These are phyloP conservation scores for Sericinus montela DNA, from an alignment of 2,888 invertebrate species.

Conservation along the genomic window DNA sequence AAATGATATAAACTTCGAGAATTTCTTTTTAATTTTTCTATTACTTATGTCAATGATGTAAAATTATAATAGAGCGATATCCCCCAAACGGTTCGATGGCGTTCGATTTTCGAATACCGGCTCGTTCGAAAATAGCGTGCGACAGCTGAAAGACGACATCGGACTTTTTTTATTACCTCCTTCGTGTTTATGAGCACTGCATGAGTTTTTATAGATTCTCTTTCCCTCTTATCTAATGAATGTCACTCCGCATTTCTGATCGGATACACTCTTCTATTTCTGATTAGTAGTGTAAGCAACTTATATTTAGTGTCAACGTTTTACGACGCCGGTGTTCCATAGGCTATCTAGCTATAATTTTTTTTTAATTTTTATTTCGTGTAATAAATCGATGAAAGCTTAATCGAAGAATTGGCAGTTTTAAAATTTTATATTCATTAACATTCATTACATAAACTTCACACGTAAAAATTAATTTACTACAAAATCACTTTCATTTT, in stretches of 20 bases:
- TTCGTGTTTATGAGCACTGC: slow-evolving; percentile 77
- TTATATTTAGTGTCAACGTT: slow-evolving; percentile 39
- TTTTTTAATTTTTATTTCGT: slow-evolving; percentile 23
- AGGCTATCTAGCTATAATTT: slow-evolving; percentile 28
- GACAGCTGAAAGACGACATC: slow-evolving; percentile 76
- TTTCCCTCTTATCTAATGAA: slow-evolving; percentile 60
- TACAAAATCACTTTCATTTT: too few relatives aligned
- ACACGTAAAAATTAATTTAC: too few relatives aligned
- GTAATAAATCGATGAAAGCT: background rate
- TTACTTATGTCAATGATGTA: too few relatives aligned
- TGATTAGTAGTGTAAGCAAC: slow-evolving; percentile 43
- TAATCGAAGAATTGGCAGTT: too few relatives aligned
- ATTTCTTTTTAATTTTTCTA: too few relatives aligned
- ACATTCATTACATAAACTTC: too few relatives aligned
- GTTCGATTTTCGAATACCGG: slow-evolving; percentile 71
- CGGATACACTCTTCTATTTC: slow-evolving; percentile 61
- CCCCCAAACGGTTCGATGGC: slow-evolving; percentile 61
- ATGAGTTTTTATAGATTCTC: slow-evolving; percentile 75
- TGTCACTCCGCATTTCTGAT: slow-evolving; percentile 57
- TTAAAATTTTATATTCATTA: too few relatives aligned
- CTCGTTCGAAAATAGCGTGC: slow-evolving; percentile 72
- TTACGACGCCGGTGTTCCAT: slow-evolving; percentile 18
- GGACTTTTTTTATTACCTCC: slow-evolving; percentile 73
- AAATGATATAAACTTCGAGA: too few relatives aligned
- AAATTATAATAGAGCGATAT: too few relatives aligned